These are phyloP conservation scores for Caloenas nicobarica DNA, from an alignment of 2,113 vertebrate genomes.

Conservation along the genomic window DNA sequence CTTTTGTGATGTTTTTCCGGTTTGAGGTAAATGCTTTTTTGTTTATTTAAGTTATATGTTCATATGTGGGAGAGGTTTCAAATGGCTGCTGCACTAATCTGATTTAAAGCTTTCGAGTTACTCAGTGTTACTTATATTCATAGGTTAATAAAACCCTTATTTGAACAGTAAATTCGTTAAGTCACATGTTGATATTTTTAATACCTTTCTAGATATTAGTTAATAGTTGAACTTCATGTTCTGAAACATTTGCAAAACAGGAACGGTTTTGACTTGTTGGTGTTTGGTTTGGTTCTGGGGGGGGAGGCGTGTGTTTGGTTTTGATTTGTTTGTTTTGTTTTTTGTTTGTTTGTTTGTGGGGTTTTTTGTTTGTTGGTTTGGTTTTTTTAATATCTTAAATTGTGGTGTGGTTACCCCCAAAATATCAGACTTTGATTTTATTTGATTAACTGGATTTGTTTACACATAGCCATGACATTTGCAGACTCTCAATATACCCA, in stretches of 20 bases:
- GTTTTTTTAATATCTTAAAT: not conserved
- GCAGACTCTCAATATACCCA: not conserved
- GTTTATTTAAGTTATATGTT: rapidly evolving
- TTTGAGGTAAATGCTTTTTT: not conserved
- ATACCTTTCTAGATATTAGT: not conserved
- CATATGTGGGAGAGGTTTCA: not conserved
- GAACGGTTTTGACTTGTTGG: not conserved
- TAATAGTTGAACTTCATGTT: not conserved
- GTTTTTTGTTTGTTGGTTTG: not conserved
- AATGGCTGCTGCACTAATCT: not conserved
- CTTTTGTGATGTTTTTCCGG: not conserved
- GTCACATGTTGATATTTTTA: not conserved
- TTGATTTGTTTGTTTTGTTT: no score
- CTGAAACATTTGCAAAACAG: not conserved
- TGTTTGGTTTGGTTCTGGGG: no score
- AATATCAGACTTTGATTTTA: not conserved
- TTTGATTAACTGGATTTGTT: not conserved
- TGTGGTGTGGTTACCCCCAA: rapidly evolving
- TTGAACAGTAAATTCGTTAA: not conserved
- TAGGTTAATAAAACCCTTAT: not conserved
- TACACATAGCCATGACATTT: rapidly evolving
- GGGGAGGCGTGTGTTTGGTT: no score
- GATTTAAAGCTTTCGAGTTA: not conserved
- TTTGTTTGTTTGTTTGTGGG: not conserved
- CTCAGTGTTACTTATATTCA: not conserved